Conservation (phyloP, 2,888 invertebrate genomes). For the Tiliacea aurago region DNA sequence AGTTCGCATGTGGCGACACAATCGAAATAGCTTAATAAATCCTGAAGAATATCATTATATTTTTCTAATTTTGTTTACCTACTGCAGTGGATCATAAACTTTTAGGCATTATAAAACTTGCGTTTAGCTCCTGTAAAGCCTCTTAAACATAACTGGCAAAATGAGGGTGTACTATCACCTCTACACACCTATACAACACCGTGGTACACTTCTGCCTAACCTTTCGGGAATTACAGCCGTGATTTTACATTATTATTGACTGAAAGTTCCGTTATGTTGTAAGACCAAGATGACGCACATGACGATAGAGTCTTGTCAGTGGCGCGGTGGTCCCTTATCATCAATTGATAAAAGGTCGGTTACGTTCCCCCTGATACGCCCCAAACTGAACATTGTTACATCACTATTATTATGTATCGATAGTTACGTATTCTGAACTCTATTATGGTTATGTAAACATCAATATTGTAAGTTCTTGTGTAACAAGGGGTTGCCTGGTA, state of each 20-base stretch:
- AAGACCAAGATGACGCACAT: constrained; percentile 35
- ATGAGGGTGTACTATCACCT: too few species aligned
- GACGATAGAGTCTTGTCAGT: constrained; percentile 26
- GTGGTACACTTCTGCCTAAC: too few species aligned
- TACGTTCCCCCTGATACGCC: constrained; percentile 40
- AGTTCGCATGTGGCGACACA: too few species aligned
- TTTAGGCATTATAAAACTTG: too few species aligned
- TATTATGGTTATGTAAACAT: constrained; percentile 26
- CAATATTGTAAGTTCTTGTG: constrained; percentile 23
- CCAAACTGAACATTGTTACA: constrained; percentile 55
- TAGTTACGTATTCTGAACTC: constrained; percentile 31
- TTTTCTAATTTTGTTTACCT: too few species aligned
- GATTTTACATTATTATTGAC: background rate
- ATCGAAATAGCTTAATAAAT: too few species aligned
- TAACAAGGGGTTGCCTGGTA: background rate
- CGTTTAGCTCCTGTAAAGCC: too few species aligned
- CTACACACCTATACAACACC: too few species aligned
- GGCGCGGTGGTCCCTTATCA: constrained; percentile 45
- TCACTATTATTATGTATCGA: constrained; percentile 46
- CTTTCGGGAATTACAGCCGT: too few species aligned
- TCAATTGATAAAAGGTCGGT: constrained; percentile 66
- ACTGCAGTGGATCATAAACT: too few species aligned
- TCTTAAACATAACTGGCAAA: too few species aligned
- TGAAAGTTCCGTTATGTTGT: constrained; percentile 27
- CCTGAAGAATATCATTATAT: too few species aligned